These are phyloP conservation scores for Diprion similis DNA, from an alignment of 1,140 invertebrate genomes.

Conservation along the genomic window DNA sequence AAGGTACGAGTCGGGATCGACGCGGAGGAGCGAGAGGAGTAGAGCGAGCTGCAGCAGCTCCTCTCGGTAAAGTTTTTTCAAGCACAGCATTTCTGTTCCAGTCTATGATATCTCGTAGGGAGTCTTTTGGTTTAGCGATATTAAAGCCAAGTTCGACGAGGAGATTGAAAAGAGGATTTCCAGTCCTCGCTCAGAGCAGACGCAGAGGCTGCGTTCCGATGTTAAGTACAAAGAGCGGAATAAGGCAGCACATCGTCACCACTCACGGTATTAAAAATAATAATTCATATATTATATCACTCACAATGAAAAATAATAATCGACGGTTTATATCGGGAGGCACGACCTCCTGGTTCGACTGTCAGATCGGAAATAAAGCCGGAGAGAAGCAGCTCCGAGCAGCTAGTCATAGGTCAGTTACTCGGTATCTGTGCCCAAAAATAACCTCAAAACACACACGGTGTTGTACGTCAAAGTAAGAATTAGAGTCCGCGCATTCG, in stretches of 20 bases:
- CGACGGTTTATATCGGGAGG: neutral
- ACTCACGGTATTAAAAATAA: neutral
- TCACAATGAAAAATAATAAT: neutral
- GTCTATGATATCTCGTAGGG: neutral
- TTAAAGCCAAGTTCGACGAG: too few species aligned
- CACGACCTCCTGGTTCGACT: constrained; percentile 29
- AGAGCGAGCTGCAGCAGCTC: constrained; percentile 81
- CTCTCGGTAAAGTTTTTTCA: constrained; percentile 80
- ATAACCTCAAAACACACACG: constrained; percentile 51
- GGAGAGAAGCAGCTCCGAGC: constrained; percentile 15
- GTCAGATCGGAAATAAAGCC: constrained; percentile 43
- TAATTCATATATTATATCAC: neutral
- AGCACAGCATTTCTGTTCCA: constrained; percentile 67
- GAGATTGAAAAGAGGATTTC: neutral
- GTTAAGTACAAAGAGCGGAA: constrained; percentile 25
- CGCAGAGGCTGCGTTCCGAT: constrained; percentile 36
- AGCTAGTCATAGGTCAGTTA: constrained; percentile 48
- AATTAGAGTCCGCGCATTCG: too few species aligned
- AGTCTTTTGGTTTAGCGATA: too few species aligned
- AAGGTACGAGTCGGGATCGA: constrained; percentile 74
- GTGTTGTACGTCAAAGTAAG: constrained; percentile 34
- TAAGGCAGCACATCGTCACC: constrained; percentile 2
- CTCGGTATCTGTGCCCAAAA: constrained; percentile 35
- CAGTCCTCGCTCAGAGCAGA: constrained; percentile 29
- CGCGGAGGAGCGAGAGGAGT: constrained; percentile 77